phyloP scores from a whole-genome alignment of 2,113 vertebrate species.

The Lamprologus callipterus region DNA sequence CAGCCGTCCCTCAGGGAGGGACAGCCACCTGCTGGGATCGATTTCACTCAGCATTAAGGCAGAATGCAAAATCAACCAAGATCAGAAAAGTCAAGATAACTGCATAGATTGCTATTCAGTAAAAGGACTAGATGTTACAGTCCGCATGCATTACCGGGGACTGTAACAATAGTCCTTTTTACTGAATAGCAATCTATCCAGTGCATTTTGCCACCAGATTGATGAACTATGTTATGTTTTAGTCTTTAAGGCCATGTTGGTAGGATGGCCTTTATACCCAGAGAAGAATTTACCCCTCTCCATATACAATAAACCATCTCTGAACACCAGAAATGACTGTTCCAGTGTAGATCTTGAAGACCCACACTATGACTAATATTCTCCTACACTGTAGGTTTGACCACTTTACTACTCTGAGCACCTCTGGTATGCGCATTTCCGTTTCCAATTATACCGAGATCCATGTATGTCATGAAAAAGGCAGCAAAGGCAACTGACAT shows the following conservation, averaged over 20 bases:
- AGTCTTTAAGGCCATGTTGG: not conserved
- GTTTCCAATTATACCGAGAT: not conserved
- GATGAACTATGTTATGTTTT: not conserved
- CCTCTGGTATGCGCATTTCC: not conserved
- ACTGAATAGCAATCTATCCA: not conserved
- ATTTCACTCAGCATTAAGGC: not conserved
- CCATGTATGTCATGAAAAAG: not conserved
- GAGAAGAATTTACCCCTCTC: not conserved
- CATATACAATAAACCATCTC: not conserved
- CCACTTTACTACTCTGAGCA: not conserved
- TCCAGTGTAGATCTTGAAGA: not conserved
- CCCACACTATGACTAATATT: conserved; percentile 16
- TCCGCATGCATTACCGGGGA: not conserved
- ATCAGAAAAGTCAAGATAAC: not conserved
- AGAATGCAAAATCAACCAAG: not conserved
- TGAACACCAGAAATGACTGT: not conserved
- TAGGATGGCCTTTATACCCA: not conserved
- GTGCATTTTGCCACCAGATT: not conserved
- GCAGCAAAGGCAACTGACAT: not conserved
- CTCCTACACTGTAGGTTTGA: not conserved
- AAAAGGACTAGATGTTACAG: not conserved
- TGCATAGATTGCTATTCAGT: not conserved
- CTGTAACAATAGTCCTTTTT: not conserved
- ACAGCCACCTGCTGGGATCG: not conserved
- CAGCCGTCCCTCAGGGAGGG: not conserved